Evolutionary conservation across 2,888 invertebrate genomes (phyloP).

Genomic region (Platypus cylindrus): DNA sequence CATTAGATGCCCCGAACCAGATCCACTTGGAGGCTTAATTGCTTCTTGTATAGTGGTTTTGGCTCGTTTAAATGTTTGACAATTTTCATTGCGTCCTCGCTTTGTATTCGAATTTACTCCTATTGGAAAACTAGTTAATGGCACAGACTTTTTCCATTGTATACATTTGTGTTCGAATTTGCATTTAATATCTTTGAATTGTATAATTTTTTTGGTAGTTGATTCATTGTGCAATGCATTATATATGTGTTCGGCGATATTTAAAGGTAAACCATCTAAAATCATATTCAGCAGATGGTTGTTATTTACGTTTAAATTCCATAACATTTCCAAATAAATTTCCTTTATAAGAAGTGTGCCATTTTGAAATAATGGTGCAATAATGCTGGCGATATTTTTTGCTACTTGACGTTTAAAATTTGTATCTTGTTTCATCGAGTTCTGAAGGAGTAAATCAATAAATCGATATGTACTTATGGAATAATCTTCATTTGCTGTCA

Average conservation of each 20-base stretch:
- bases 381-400: slow-evolving; percentile 3
- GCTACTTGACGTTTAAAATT: slow-evolving; percentile 2
- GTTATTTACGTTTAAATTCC: slow-evolving; percentile 5
- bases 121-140: background rate
- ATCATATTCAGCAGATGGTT: slow-evolving; percentile 7
- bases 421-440: background rate
- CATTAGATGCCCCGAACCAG: too few relatives aligned
- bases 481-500: slow-evolving; percentile 6
- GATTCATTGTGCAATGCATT: slow-evolving; percentile 5
- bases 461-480: slow-evolving; percentile 4
- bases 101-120: background rate
- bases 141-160: slow-evolving; percentile 6
- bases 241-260: slow-evolving; percentile 7
- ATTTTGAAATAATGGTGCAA: slow-evolving; percentile 1
- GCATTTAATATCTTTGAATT: background rate
- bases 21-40: background rate
- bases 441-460: slow-evolving; percentile 1
- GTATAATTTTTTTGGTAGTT: background rate
- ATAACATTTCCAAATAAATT: slow-evolving; percentile 6
- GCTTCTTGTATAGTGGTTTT: background rate
- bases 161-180: slow-evolving; percentile 9
- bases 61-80: slow-evolving; percentile 1
- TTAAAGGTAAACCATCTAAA: slow-evolving; percentile 6
- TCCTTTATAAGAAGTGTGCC: slow-evolving; percentile 1
- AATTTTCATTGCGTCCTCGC: slow-evolving; percentile 3